Percentiles rank a stretch among this genome's conserved stretches.
Conservation (phyloP, 1,140 invertebrate genomes). For the Linepithema humile region DNA sequence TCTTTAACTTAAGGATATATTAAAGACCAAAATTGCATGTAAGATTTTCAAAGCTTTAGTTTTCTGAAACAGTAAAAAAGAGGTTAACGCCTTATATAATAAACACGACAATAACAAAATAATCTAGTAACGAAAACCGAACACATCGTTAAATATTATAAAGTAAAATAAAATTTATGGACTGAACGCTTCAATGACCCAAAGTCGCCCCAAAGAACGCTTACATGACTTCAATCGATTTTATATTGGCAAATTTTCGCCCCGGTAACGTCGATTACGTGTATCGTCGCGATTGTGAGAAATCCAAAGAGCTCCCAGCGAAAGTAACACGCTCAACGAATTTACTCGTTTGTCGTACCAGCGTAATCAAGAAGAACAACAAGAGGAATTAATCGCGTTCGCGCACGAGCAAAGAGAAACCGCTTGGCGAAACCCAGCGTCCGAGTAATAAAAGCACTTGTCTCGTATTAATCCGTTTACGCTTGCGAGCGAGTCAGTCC, state of each 20-base stretch:
- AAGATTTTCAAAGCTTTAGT: background rate
- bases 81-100: background rate
- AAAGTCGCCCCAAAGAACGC: too few relatives aligned
- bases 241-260: too few relatives aligned
- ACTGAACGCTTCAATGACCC: too few relatives aligned
- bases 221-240: too few relatives aligned
- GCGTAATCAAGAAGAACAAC: conserved; percentile 50
- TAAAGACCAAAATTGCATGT: too few relatives aligned
- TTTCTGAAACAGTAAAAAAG: background rate
- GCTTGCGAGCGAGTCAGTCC: conserved; percentile 21
- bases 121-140: too few relatives aligned
- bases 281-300: background rate
- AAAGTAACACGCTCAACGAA: too few relatives aligned
- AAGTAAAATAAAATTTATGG: too few relatives aligned
- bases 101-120: background rate
- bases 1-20: too few relatives aligned
- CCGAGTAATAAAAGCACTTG: conserved; percentile 56
- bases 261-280: conserved; percentile 11
- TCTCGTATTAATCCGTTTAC: conserved; percentile 56
- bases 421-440: conserved; percentile 13
- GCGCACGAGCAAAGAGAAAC: background rate
- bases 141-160: too few relatives aligned
- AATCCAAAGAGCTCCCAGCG: background rate
- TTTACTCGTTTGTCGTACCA: conserved; percentile 29
- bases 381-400: conserved; percentile 49